Conservation (phyloP, 2,113 vertebrate genomes). For the Pygoscelis antarcticus region DNA sequence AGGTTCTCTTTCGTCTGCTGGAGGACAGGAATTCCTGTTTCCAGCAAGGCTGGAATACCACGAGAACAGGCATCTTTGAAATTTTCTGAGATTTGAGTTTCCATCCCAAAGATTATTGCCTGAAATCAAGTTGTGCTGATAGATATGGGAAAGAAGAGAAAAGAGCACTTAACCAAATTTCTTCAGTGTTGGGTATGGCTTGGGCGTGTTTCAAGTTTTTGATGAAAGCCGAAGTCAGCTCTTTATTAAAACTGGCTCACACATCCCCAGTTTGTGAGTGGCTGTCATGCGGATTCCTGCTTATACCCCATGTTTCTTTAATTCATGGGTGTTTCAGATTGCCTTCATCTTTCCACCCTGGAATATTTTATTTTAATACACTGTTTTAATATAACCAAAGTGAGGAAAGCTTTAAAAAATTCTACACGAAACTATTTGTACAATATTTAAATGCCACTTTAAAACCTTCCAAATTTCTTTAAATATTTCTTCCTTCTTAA, state of each 20-base stretch:
- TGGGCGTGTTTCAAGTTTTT: not conserved
- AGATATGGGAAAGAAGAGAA: not conserved
- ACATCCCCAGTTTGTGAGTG: not conserved
- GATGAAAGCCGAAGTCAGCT: not conserved
- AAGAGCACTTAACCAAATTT: not conserved
- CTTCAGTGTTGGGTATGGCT: not conserved
- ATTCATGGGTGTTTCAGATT: not conserved
- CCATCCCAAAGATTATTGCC: not conserved
- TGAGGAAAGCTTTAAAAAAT: not conserved
- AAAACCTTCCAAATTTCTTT: not conserved
- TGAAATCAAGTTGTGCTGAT: not conserved
- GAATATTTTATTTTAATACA: not conserved
- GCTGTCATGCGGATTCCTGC: not conserved
- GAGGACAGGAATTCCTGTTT: not conserved
- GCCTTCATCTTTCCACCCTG: not conserved
- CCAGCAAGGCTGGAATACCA: not conserved
- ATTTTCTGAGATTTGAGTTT: not conserved
- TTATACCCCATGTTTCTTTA: not conserved
- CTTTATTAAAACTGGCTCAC: not conserved
- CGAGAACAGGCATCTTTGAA: not conserved
- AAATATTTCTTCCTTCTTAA: not conserved
- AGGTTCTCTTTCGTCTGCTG: not conserved
- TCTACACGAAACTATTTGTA: not conserved
- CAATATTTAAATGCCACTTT: not conserved
- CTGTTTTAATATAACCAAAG: not conserved